These are phyloP conservation scores for Neostethus bicornis DNA, from an alignment of 2,797 vertebrate genomes.

Conservation along the genomic window DNA sequence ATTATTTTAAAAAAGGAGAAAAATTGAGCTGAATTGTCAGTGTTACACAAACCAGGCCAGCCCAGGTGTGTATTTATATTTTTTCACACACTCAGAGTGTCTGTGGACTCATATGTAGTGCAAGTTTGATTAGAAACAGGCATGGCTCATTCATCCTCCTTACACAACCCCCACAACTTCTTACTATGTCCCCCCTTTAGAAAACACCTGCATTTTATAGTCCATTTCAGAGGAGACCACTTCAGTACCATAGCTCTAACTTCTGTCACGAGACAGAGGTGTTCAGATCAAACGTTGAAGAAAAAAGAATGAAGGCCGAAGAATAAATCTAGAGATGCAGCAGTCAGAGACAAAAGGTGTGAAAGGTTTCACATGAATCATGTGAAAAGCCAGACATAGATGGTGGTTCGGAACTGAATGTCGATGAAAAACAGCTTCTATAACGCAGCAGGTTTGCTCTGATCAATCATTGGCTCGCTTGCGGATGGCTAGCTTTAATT, in stretches of 20 bases:
- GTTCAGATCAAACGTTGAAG: slow-evolving; percentile 34
- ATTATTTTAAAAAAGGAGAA: too few relatives aligned
- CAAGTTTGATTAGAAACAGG: slow-evolving; percentile 71
- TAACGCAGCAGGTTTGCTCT: slow-evolving; percentile 47
- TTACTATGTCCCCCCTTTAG: slow-evolving; percentile 30
- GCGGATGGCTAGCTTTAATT: slow-evolving; percentile 55
- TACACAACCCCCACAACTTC: slow-evolving; percentile 1
- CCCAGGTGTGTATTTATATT: slow-evolving; percentile 22
- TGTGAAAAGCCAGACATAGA: slow-evolving; percentile 25
- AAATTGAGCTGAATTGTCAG: background rate
- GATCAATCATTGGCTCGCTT: slow-evolving; percentile 57
- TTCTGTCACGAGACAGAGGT: slow-evolving; percentile 42
- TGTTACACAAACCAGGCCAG: slow-evolving; percentile 12
- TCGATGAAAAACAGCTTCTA: slow-evolving; percentile 38
- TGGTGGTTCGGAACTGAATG: slow-evolving; percentile 37
- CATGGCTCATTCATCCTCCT: slow-evolving; percentile 26
- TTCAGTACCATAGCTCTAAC: slow-evolving; percentile 40
- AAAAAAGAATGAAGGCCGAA: background rate
- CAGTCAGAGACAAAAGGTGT: slow-evolving; percentile 16
- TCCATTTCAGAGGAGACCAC: slow-evolving; percentile 58
- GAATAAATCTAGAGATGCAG: slow-evolving; percentile 22
- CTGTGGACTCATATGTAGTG: slow-evolving; percentile 33
- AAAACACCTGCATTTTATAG: slow-evolving; percentile 80
- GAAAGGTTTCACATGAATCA: slow-evolving; percentile 26
- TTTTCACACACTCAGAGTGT: slow-evolving; percentile 18